phyloP scores from a whole-genome alignment of 2,113 vertebrate species.

The Anhinga rufa region DNA sequence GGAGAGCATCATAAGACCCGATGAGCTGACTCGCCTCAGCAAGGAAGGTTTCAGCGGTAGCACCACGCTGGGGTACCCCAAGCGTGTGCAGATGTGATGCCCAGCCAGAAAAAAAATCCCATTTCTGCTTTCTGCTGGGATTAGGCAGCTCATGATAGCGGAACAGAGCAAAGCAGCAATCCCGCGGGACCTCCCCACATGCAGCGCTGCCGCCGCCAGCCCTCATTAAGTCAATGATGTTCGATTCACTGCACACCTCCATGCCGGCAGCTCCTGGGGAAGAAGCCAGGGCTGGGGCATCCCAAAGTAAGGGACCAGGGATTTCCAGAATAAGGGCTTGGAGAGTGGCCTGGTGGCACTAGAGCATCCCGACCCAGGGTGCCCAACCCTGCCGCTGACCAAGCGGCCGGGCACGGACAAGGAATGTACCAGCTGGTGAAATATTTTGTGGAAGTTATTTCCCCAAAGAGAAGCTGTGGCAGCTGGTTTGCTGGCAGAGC shows the following conservation, averaged over 20 bases:
- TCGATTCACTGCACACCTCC: not conserved
- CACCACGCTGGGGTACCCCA: not conserved
- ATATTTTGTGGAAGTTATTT: not conserved
- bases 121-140: not conserved
- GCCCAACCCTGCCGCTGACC: not conserved
- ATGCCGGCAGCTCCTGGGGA: fast-evolving
- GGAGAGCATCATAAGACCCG: not conserved
- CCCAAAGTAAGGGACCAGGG: not conserved
- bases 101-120: not conserved
- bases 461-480: not conserved
- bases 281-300: not conserved
- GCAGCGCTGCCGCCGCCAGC: fast-evolving
- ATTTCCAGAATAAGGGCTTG: not conserved
- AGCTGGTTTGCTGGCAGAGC: not conserved
- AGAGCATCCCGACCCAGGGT: not conserved
- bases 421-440: not conserved
- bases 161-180: not conserved
- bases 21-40: not conserved
- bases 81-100: not conserved
- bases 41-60: not conserved
- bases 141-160: not conserved
- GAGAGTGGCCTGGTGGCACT: not conserved
- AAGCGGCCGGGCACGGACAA: not conserved
- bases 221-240: not conserved
- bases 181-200: fast-evolving